phyloP scores from a whole-genome alignment of 2,888 invertebrate genomes.

The Agrotis ipsilon region DNA sequence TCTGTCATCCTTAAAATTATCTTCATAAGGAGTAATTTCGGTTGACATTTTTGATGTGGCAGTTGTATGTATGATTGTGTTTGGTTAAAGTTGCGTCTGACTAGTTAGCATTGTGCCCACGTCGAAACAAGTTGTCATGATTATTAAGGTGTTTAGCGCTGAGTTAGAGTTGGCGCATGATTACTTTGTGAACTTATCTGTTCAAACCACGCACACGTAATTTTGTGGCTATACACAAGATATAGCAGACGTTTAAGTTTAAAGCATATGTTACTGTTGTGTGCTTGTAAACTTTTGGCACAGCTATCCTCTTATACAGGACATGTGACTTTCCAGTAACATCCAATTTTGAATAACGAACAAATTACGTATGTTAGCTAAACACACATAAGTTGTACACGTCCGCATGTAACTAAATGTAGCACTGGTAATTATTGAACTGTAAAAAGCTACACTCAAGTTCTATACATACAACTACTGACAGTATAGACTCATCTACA shows the following conservation, averaged over 20 bases:
- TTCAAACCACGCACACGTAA: conserved; percentile 47
- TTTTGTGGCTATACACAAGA: conserved; percentile 26
- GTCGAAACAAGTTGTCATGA: conserved; percentile 88
- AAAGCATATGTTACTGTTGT: neutral
- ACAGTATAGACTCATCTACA: neutral
- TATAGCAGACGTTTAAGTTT: conserved; percentile 4
- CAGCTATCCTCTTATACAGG: neutral
- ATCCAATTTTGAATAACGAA: neutral
- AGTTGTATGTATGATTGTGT: conserved; percentile 58
- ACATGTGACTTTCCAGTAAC: too few species aligned
- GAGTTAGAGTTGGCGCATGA: conserved; percentile 72
- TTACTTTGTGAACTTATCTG: conserved; percentile 64
- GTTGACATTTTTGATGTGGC: conserved; percentile 48
- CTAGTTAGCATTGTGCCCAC: conserved; percentile 89
- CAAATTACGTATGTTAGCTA: neutral
- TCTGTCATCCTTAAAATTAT: conserved; percentile 44
- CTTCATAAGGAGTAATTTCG: conserved; percentile 61
- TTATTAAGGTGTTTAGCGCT: conserved; percentile 87
- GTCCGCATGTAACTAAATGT: neutral
- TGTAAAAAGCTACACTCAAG: neutral
- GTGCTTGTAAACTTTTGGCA: neutral
- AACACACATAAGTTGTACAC: too few species aligned
- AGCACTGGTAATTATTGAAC: neutral
- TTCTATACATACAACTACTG: conserved; percentile 9
- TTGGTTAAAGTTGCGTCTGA: conserved; percentile 82